Conservation (phyloP, 1,140 invertebrate species). For the Prorops nasuta region DNA sequence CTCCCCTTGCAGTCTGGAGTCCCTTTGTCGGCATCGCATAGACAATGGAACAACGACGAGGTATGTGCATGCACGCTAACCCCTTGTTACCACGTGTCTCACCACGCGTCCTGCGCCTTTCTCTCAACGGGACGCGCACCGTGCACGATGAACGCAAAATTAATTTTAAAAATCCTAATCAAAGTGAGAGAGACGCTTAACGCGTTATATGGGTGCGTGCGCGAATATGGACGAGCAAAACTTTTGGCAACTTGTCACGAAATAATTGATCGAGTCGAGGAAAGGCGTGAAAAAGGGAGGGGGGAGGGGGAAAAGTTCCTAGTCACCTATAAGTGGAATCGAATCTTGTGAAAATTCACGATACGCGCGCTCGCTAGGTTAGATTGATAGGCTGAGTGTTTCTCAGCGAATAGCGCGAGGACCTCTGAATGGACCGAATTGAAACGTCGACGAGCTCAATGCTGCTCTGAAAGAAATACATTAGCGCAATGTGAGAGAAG, state of each 20-base stretch:
- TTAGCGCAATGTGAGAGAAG: conserved; percentile 44
- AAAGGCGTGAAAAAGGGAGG: conserved; percentile 6
- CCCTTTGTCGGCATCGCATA: conserved; percentile 29
- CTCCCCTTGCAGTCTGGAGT: background rate
- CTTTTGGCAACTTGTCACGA: too few species aligned
- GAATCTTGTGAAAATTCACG: conserved; percentile 33
- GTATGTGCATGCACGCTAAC: conserved; percentile 29
- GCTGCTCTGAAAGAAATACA: conserved; percentile 47
- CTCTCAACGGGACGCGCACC: too few species aligned
- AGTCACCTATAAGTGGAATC: conserved; percentile 34
- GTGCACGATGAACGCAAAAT: too few species aligned
- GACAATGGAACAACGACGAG: conserved; percentile 25
- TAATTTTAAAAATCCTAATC: too few species aligned
- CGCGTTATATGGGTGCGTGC: too few species aligned
- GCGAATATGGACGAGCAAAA: too few species aligned
- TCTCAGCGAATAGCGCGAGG: conserved; percentile 23
- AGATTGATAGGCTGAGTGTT: conserved; percentile 51
- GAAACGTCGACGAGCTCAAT: conserved; percentile 48
- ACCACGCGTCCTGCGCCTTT: too few species aligned
- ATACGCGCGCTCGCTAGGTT: conserved; percentile 17
- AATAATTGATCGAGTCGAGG: background rate
- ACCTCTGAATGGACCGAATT: conserved; percentile 46
- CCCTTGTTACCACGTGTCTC: conserved; percentile 21
- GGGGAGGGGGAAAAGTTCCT: conserved; percentile 20
- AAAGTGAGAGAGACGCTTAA: too few species aligned